These are phyloP conservation scores for Squalus acanthias DNA, from an alignment of 2,797 vertebrate genomes.

Conservation along the genomic window DNA sequence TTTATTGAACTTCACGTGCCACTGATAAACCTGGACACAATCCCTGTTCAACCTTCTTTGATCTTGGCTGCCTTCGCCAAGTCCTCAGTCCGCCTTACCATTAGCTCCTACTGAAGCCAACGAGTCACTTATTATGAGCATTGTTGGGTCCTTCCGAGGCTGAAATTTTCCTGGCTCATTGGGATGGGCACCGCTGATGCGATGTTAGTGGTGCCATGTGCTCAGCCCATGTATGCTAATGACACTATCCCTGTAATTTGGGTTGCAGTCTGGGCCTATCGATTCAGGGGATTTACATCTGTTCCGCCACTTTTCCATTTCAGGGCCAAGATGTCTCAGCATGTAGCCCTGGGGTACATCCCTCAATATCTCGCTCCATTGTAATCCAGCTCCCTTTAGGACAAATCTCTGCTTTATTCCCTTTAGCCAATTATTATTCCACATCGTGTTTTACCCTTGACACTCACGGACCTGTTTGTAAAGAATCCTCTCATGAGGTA, in stretches of 20 bases:
- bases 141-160: background rate
- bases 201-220: background rate
- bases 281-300: background rate
- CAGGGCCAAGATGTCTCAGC: no score
- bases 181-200: background rate
- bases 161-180: background rate
- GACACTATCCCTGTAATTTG: background rate
- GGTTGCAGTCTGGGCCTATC: background rate
- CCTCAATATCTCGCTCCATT: background rate
- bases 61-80: background rate
- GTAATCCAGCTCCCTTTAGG: background rate
- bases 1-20: background rate
- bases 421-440: background rate
- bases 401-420: background rate
- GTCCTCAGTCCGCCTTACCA: background rate
- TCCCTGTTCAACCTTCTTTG: background rate
- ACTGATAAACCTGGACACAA: background rate
- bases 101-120: background rate
- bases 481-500: background rate
- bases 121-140: background rate
- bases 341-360: background rate
- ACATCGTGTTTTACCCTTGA: background rate
- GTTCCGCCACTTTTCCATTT: background rate
- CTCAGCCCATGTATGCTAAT: background rate
- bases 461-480: background rate